Conservation (phyloP, 2,888 invertebrate genomes). For the Pollenia labialis region DNA sequence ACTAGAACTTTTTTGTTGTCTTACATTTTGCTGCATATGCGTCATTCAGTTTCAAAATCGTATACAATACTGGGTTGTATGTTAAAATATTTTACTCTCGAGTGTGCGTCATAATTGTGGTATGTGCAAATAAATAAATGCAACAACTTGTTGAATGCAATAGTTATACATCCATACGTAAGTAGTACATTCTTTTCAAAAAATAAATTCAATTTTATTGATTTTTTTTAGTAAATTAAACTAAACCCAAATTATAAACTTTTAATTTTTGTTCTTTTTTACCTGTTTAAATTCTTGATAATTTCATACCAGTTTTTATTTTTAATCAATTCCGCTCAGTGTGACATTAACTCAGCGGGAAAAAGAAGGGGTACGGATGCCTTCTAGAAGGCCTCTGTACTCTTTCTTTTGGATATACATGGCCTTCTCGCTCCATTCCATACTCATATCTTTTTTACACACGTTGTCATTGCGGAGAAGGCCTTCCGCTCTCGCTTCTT, state of each 20-base stretch:
- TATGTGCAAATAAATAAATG: constrained; percentile 28
- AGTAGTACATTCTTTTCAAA: not conserved
- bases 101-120: constrained; percentile 51
- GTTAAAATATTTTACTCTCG: not conserved
- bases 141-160: constrained; percentile 55
- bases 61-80: not conserved
- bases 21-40: constrained; percentile 26
- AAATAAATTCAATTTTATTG: not conserved
- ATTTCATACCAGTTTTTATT: constrained; percentile 23
- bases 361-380: too few relatives aligned
- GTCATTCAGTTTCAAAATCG: constrained; percentile 49
- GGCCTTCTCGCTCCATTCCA: too few relatives aligned
- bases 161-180: too few relatives aligned
- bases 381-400: too few relatives aligned
- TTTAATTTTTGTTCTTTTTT: not conserved
- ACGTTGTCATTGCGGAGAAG: too few relatives aligned
- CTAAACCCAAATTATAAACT: not conserved
- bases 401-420: too few relatives aligned
- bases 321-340: constrained; percentile 30
- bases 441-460: too few relatives aligned
- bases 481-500: too few relatives aligned
- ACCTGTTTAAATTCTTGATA: constrained; percentile 9
- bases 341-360: too few relatives aligned
- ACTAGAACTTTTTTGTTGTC: constrained; percentile 14
- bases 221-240: too few relatives aligned